phyloP scores from a whole-genome alignment of 2,113 vertebrate species.

The Otis tarda region DNA sequence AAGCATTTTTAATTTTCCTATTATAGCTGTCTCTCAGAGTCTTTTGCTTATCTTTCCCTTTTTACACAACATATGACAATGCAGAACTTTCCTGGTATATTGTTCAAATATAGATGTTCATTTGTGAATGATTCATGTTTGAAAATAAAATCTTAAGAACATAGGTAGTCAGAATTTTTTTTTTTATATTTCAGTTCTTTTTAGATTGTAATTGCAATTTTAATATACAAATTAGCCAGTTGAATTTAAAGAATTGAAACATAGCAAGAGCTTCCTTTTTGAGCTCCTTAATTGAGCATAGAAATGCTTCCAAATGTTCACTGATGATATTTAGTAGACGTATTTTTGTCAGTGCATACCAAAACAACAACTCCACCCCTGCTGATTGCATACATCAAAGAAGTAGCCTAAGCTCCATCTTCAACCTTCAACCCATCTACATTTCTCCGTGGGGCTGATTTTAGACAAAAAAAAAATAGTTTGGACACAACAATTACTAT shows the following conservation, averaged over 20 bases:
- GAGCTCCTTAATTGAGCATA: background rate
- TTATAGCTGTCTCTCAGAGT: background rate
- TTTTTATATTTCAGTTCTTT: background rate
- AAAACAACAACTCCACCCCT: rapidly evolving
- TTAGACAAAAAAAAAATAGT: background rate
- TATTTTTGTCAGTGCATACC: background rate
- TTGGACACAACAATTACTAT: background rate
- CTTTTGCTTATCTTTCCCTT: background rate
- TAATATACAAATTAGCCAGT: background rate
- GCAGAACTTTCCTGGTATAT: background rate
- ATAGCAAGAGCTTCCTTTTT: background rate
- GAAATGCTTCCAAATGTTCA: background rate
- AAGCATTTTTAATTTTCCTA: background rate
- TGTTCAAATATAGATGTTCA: background rate
- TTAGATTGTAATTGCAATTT: background rate
- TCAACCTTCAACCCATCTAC: background rate
- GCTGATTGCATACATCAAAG: background rate
- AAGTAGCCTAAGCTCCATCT: background rate
- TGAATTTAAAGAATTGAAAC: background rate
- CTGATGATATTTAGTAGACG: background rate
- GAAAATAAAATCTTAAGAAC: background rate
- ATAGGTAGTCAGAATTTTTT: background rate
- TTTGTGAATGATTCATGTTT: background rate
- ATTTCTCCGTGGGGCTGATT: background rate
- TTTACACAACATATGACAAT: background rate